A percentile compares a stretch with the other conserved stretches of the same genome.
phyloP scores from a whole-genome alignment of 2,888 invertebrate species.

The Epirrhoe tristata region DNA sequence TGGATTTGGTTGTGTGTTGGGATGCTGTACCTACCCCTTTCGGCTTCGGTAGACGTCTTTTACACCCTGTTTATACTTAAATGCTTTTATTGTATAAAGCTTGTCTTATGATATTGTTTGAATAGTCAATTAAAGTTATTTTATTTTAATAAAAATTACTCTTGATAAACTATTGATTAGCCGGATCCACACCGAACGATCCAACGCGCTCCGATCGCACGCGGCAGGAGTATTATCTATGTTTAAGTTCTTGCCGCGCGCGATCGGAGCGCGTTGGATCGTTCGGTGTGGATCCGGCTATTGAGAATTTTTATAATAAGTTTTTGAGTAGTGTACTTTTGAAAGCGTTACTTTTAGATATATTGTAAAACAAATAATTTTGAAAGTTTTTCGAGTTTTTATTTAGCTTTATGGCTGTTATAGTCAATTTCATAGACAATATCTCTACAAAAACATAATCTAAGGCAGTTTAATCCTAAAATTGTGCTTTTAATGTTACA shows the following conservation, averaged over 20 bases:
- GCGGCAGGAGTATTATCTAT: no score
- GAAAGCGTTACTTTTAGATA: conserved; percentile 11
- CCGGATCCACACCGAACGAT: no score
- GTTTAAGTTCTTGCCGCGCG: no score
- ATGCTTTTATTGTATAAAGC: not conserved
- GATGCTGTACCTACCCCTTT: no score
- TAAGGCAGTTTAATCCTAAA: conserved; percentile 34
- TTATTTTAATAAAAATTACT: conserved; percentile 6
- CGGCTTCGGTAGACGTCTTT: no score
- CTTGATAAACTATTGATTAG: not conserved
- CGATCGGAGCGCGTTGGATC: no score
- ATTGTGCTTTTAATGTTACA: conserved; percentile 40
- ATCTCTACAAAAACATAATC: conserved; percentile 50
- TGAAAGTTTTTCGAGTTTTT: conserved; percentile 15
- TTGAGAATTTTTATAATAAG: conserved; percentile 1
- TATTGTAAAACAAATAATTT: conserved; percentile 13
- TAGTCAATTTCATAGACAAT: conserved; percentile 81
- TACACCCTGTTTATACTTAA: no score
- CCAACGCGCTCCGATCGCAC: no score
- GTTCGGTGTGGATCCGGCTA: no score
- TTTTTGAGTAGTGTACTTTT: conserved; percentile 26
- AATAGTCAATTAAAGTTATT: conserved; percentile 24
- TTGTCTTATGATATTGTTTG: conserved; percentile 17
- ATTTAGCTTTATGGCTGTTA: conserved; percentile 21
- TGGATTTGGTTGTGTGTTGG: no score